Conservation (phyloP, 2,888 invertebrate genomes). For the Leptura quadrifasciata region DNA sequence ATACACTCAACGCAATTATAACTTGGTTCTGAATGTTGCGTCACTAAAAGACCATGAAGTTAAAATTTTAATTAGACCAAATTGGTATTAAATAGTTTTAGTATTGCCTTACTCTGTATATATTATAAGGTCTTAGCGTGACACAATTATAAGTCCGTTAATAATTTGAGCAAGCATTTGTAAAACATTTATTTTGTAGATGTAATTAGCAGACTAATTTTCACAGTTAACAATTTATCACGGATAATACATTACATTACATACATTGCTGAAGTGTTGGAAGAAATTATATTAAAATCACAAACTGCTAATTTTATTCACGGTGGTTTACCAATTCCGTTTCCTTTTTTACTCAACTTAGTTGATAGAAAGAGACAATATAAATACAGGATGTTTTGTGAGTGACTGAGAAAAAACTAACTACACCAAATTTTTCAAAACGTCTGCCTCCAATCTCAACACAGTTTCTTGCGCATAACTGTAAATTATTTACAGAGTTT, state of each 20-base stretch:
- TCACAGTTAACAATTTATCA: background rate
- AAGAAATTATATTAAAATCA: no score
- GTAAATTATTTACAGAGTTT: no score
- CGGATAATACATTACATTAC: background rate
- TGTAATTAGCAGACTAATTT: background rate
- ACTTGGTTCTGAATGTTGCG: constrained; percentile 11
- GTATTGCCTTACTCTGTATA: background rate
- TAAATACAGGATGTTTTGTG: no score
- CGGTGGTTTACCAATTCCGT: no score
- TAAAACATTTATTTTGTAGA: background rate
- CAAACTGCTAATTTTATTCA: no score
- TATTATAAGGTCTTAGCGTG: background rate
- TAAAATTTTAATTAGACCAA: constrained; percentile 25
- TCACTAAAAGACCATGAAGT: constrained; percentile 8
- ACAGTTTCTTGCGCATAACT: no score
- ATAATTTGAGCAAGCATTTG: background rate
- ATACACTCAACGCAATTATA: background rate
- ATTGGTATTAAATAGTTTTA: constrained; percentile 12
- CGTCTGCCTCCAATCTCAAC: no score
- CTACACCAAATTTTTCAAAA: no score
- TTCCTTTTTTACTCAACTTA: no score
- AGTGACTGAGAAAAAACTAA: no score
- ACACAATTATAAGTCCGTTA: background rate
- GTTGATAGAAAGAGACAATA: no score
- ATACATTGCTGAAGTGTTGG: background rate